Percentiles rank a stretch among this genome's conserved stretches.
Conservation (phyloP, 2,797 vertebrate genomes). For the Hybognathus amarus region DNA sequence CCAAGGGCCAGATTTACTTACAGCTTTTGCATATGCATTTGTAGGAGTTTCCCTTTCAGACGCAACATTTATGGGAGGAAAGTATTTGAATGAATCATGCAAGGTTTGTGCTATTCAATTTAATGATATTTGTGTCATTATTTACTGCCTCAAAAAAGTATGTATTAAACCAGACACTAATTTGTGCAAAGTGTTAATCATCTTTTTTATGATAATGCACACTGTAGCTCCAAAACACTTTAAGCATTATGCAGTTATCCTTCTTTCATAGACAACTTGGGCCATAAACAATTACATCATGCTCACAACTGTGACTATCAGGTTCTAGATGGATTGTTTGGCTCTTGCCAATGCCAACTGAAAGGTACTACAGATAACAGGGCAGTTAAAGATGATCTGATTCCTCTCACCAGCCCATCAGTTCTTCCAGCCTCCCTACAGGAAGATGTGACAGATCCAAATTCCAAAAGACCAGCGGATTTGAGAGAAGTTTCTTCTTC, state of each 20-base stretch:
- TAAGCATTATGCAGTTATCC: not conserved
- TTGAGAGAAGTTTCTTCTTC: not conserved
- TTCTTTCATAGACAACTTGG: not conserved
- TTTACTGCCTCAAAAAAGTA: no score
- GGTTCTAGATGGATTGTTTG: not conserved
- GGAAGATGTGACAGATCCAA: not conserved
- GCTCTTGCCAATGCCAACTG: not conserved
- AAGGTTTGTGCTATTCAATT: no score
- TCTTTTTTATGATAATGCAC: not conserved
- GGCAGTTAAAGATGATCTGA: conserved; percentile 16
- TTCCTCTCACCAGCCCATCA: not conserved
- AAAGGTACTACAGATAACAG: conserved; percentile 18
- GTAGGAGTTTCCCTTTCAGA: no score
- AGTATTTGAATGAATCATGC: no score
- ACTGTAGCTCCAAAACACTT: not conserved
- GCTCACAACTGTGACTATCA: not conserved
- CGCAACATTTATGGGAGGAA: no score
- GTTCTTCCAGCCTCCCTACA: conserved; percentile 8
- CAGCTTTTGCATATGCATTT: no score
- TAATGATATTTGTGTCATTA: no score
- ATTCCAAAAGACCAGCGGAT: conserved; percentile 12
- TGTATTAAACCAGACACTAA: no score
- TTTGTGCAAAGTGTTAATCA: not conserved
- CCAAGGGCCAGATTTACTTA: no score
- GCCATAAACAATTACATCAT: not conserved